Percentiles rank a stretch among this genome's conserved stretches.
Evolutionary conservation across 2,888 invertebrate genomes (phyloP).

Genomic region (Pammene fasciana): DNA sequence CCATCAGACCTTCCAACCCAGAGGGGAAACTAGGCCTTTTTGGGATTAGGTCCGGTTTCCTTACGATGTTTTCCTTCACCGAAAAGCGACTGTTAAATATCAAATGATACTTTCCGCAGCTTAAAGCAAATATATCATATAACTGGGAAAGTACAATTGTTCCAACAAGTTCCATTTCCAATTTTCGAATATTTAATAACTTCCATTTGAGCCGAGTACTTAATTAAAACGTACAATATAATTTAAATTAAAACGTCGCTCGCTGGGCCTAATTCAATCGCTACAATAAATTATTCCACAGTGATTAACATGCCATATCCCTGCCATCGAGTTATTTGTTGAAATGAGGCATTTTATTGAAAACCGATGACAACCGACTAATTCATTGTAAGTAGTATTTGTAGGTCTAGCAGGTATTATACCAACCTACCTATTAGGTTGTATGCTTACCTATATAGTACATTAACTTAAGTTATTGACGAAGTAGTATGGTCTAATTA

Average conservation of each 20-base stretch:
- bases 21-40: no score
- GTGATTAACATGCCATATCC: conserved; percentile 1
- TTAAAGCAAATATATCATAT: neutral
- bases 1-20: no score
- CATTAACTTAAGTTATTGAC: no score
- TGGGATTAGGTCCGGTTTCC: no score
- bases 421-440: no score
- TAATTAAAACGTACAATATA: conserved; percentile 24
- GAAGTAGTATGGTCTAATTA: no score
- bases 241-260: conserved; percentile 23
- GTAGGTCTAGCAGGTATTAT: no score
- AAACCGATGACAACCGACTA: neutral
- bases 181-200: conserved; percentile 31
- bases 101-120: no score
- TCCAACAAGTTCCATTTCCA: conserved; percentile 12
- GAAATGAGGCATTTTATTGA: neutral
- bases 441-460: no score
- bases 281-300: conserved; percentile 11
- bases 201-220: conserved; percentile 15
- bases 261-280: conserved; percentile 26
- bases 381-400: no score
- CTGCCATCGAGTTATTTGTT: neutral
- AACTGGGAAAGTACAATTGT: conserved; percentile 24
- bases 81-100: no score
- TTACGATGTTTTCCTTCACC: no score